Conservation (phyloP, 1,140 invertebrate genomes). For the Lordiphosa mommai region DNA sequence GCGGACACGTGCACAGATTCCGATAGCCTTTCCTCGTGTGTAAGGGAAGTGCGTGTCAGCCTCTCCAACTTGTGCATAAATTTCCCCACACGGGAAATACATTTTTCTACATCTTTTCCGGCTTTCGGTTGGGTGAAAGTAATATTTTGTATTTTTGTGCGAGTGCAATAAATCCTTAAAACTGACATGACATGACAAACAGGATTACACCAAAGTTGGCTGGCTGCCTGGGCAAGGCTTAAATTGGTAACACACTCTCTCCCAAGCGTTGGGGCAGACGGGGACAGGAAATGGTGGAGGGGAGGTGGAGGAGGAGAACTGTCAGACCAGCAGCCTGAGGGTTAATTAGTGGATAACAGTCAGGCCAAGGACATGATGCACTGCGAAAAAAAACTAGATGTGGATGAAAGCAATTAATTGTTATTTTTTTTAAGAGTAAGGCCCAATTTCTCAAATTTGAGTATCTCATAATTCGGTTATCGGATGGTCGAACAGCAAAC, state of each 20-base stretch:
- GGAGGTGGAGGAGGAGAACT: conserved; percentile 20
- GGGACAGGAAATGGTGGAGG: background rate
- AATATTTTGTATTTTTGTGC: conserved; percentile 50
- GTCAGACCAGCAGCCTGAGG: conserved; percentile 57
- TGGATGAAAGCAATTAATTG: too few species aligned
- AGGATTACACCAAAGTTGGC: conserved; percentile 66
- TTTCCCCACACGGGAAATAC: conserved; percentile 39
- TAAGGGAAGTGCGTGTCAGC: conserved; percentile 27
- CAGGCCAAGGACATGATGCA: conserved; percentile 38
- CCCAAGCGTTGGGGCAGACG: conserved; percentile 14
- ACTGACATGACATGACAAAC: conserved; percentile 79
- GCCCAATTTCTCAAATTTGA: too few species aligned
- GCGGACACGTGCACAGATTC: conserved; percentile 44
- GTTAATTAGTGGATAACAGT: conserved; percentile 72
- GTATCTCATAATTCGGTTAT: too few species aligned
- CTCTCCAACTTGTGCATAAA: conserved; percentile 22
- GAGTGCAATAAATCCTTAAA: conserved; percentile 76
- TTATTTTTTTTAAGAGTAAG: too few species aligned
- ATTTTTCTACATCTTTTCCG: conserved; percentile 55
- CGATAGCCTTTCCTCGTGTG: background rate
- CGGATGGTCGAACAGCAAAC: too few species aligned
- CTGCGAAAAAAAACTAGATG: background rate
- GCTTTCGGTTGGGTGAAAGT: conserved; percentile 12
- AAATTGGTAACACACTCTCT: conserved; percentile 70
- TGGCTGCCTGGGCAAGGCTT: conserved; percentile 56